phyloP scores from a whole-genome alignment of 2,113 vertebrate genomes.

The Alouatta palliata region DNA sequence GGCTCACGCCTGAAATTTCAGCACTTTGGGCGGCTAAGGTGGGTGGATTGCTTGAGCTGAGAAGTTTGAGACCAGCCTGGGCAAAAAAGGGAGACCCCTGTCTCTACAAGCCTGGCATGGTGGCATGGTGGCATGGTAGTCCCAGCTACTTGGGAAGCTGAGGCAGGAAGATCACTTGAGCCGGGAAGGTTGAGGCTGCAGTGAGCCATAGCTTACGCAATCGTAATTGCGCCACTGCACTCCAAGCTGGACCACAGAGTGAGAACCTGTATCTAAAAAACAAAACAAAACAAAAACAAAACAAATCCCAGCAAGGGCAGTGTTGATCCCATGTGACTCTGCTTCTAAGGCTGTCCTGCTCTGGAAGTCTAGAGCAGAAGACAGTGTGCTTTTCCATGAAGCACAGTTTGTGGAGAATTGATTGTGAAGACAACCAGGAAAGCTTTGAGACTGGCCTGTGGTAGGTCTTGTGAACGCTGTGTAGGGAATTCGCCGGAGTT shows the following conservation, averaged over 20 bases:
- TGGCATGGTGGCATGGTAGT: neutral
- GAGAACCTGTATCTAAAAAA: neutral
- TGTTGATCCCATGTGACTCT: neutral
- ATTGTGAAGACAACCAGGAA: neutral
- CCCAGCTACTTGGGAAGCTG: neutral
- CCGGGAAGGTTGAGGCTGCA: neutral
- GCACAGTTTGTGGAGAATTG: neutral
- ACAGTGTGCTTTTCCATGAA: neutral
- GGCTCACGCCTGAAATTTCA: neutral
- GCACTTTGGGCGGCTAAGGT: neutral
- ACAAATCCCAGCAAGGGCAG: neutral
- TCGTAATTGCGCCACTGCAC: neutral
- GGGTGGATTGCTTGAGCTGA: neutral
- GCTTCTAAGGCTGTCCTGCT: neutral
- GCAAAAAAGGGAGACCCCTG: no score
- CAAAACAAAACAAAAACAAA: no score
- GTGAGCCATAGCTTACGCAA: no score
- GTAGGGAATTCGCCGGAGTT: neutral
- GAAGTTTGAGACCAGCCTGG: neutral
- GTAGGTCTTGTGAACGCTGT: neutral
- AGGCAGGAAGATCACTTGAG: neutral
- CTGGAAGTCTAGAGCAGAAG: neutral
- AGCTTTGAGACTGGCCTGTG: neutral
- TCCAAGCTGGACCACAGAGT: neutral
- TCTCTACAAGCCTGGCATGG: neutral